phyloP scores from a whole-genome alignment of 2,888 invertebrate genomes.

The Temnothorax unifasciatus region DNA sequence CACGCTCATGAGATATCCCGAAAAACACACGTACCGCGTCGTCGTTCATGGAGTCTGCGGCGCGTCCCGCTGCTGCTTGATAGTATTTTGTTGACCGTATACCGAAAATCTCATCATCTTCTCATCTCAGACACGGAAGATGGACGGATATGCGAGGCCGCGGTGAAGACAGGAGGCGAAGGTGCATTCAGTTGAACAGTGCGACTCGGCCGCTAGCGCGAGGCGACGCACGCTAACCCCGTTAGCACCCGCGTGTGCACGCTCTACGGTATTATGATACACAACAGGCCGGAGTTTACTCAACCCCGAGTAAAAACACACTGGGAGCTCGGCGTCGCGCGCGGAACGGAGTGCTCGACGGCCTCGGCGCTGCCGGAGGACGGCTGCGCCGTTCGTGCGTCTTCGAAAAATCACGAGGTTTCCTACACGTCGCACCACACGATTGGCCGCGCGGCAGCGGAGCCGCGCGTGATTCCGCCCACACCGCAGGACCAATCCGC shows the following conservation, averaged over 20 bases:
- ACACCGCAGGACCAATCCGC: conserved; percentile 48
- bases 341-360: conserved; percentile 69
- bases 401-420: conserved; percentile 69
- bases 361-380: conserved; percentile 61
- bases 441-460: not conserved
- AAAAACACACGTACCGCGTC: conserved; percentile 9
- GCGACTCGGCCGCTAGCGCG: conserved; percentile 62
- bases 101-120: conserved; percentile 20
- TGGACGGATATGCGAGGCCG: conserved; percentile 41
- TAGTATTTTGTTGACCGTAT: conserved; percentile 66
- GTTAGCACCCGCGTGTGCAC: conserved; percentile 80
- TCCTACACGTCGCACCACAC: conserved; percentile 34
- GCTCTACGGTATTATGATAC: conserved; percentile 90
- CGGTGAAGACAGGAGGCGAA: conserved; percentile 66
- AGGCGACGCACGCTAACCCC: conserved; percentile 70
- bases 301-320: conserved; percentile 87
- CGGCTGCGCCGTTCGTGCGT: conserved; percentile 72
- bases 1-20: not conserved
- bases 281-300: conserved; percentile 94
- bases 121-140: conserved; percentile 38
- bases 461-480: conserved; percentile 59
- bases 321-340: conserved; percentile 79
- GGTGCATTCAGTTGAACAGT: conserved; percentile 73
- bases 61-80: conserved; percentile 2
- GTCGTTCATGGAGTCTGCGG: not conserved